Base-by-base conservation (phyloP, 2,113 vertebrate species). In the Varanus salvator region DNA sequence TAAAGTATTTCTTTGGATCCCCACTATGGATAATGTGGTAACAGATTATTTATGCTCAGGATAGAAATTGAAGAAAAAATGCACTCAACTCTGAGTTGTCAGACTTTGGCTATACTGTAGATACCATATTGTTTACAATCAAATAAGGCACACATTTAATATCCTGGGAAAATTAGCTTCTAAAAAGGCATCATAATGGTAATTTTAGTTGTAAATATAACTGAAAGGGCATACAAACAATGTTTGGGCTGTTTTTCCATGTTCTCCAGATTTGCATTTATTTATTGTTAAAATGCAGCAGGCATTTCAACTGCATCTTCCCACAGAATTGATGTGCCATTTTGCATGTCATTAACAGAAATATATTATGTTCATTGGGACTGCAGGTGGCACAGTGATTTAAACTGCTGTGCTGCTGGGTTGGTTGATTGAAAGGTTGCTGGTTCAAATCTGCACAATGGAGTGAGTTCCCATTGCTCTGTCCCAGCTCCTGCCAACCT, bases 291-390 rank as follows among this genome's bases (percentile, higher is more conserved):
- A 54, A 23, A 87, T 27, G 4, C 66, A 87, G 8, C 34, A 2
- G 44, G 72, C 12, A 54, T 50, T 81, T 85, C 68, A 54, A 27
- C 44, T 75, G 72, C n/a, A 5, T 6, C 19, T 80, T 85, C 3
- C 48, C 86, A 84, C 74, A 69, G n/a, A 38, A 48, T 0, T 69
- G n/a, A n/a, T 0, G 0, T 1, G 9, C 1, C 54, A 78, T 7
- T 0, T 4, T 48, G 29, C 38, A 25, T 2, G 14, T 54, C 8
- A n/a, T 57, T 86, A 94, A 84, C 57, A 90, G 52, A 88, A 84
- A 48, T 34, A 91, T 54, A 29, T 89, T 66, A 4, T 72, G 80
- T 80, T 48, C 60, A 66, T 50, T 44, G 38, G 38, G 38, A 44
- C 38, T 44, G 38, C 38, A 44, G 38, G 38, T 44, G 38, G 38